phyloP scores from a whole-genome alignment of 2,113 vertebrate species.

The Toxotes jaculatrix region DNA sequence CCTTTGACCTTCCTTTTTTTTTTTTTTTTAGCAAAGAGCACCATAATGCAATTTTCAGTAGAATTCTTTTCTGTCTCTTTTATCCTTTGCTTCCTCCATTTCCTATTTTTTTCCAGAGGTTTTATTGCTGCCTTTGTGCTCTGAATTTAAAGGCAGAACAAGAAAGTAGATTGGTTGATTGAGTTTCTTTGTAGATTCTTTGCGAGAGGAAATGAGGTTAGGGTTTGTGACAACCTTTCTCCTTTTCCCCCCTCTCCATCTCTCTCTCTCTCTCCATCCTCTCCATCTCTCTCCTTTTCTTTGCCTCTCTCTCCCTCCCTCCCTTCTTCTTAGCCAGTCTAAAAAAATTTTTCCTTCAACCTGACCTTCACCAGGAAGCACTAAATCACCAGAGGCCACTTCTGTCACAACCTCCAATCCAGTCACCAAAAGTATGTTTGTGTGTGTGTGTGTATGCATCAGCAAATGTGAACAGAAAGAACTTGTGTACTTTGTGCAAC shows the following conservation, averaged over 20 bases:
- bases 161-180: not conserved
- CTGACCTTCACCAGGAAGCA: conserved; percentile 70
- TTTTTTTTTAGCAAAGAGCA: not conserved
- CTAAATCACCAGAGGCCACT: conserved; percentile 65
- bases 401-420: conserved; percentile 54
- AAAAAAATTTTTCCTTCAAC: conserved; percentile 48
- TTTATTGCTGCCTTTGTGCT: not conserved
- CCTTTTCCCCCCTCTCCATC: not conserved
- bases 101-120: not conserved
- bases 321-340: conserved; percentile 12
- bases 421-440: conserved; percentile 26
- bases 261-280: not conserved
- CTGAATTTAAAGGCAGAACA: not conserved
- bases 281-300: not conserved
- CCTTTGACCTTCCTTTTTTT: not conserved
- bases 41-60: not conserved
- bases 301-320: not conserved
- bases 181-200: not conserved
- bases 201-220: not conserved
- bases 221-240: conserved; percentile 1
- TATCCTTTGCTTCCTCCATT: not conserved
- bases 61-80: not conserved
- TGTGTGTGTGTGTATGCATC: conserved; percentile 11
- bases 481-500: not conserved
- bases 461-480: conserved; percentile 9